Evolutionary conservation across 2,888 invertebrate genomes (phyloP).

Genomic region (Netelia melanura): DNA sequence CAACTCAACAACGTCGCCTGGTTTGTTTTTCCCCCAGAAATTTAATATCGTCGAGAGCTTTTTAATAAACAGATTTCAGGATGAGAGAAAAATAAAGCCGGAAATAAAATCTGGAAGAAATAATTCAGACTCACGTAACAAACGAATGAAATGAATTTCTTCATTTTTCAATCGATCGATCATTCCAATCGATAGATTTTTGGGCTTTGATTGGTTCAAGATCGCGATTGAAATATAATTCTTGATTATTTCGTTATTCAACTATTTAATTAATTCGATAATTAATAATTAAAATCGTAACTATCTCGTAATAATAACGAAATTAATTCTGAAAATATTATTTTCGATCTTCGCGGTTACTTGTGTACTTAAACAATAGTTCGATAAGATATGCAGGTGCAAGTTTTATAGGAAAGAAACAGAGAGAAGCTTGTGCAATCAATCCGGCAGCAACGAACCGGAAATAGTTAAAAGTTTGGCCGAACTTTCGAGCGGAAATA

Average conservation of each 20-base stretch:
- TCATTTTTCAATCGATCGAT: background rate
- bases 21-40: conserved; percentile 52
- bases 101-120: background rate
- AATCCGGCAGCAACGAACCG: conserved; percentile 39
- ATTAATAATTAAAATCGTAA: background rate
- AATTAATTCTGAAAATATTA: background rate
- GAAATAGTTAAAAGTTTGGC: conserved; percentile 24
- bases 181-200: background rate
- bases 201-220: too few species aligned
- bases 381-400: conserved; percentile 9
- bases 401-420: conserved; percentile 21
- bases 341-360: background rate
- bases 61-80: conserved; percentile 76
- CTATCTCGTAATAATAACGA: background rate
- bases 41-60: conserved; percentile 79
- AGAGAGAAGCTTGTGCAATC: conserved; percentile 27
- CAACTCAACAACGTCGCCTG: conserved; percentile 29
- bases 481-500: conserved; percentile 37
- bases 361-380: background rate
- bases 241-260: background rate
- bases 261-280: too few species aligned
- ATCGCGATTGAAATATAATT: background rate
- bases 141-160: background rate
- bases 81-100: background rate
- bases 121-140: background rate